Evolutionary conservation across 1,140 invertebrate genomes (phyloP), one percentile per base, ranked within the genome.

Genomic region (Olivierus martensii): DNA sequence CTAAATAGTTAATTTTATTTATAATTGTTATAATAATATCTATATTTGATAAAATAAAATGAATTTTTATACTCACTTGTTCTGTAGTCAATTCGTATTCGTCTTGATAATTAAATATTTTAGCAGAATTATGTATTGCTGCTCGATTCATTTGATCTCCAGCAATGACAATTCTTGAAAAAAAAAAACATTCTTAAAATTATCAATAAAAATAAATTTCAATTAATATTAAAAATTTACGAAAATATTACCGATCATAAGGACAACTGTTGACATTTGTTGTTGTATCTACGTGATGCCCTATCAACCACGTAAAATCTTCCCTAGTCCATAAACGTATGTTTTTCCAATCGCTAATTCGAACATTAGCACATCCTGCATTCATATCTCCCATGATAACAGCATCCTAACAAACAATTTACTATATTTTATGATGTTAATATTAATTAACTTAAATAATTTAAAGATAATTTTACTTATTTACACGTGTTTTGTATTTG

Each of bases 381-480:
- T 55, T 55, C 49, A 55, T 51, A 28, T 55, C 54, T 1, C 54
- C 54, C 54, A 55, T 55, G 3, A 55, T 9, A 18, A 55, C 51
- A 11, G 37, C 54, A 28, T 55, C 38, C 54, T 55, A 42, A 15
- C 28, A 51, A 37, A 17, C n/a, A n/a, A n/a, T n/a, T n/a, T n/a
- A n/a, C n/a, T n/a, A n/a, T n/a, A n/a, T n/a, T n/a, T n/a, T n/a
- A n/a, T n/a, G n/a, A n/a, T n/a, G n/a, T n/a, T n/a, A n/a, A n/a
- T n/a, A n/a, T n/a, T n/a, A n/a, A n/a, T n/a, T n/a, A n/a, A n/a
- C n/a, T n/a, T n/a, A n/a, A n/a, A n/a, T n/a, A n/a, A n/a, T n/a
- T n/a, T n/a, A n/a, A n/a, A n/a, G n/a, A n/a, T n/a, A n/a, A n/a
- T n/a, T n/a, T n/a, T n/a, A n/a, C n/a, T 9, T n/a, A 34, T 14